These are phyloP conservation scores for Periophthalmus magnuspinnatus DNA, from an alignment of 2,797 vertebrate genomes.

Conservation along the genomic window DNA sequence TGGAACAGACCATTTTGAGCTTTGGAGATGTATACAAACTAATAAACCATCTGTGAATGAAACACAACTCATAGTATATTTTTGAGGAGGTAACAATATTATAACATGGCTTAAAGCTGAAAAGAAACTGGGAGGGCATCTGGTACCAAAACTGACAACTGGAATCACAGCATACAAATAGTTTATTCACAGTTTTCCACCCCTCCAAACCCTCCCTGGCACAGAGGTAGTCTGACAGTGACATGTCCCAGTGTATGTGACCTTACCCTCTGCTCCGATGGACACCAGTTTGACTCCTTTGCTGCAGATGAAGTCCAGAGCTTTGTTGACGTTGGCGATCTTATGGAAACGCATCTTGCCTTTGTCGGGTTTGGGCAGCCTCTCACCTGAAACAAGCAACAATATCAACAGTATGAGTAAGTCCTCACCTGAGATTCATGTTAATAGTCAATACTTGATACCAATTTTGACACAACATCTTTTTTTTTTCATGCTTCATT, in stretches of 20 bases:
- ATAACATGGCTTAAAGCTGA: too few species aligned
- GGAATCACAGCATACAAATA: background rate
- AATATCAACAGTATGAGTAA: background rate
- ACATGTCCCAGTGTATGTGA: constrained; percentile 17
- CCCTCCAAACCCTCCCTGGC: background rate
- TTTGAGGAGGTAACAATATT: too few species aligned
- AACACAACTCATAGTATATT: too few species aligned
- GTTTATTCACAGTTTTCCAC: background rate
- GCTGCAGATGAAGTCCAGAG: constrained; percentile 89
- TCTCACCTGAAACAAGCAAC: constrained; percentile 78
- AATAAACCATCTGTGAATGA: too few species aligned
- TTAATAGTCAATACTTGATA: too few species aligned
- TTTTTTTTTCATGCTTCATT: too few species aligned
- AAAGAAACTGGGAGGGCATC: too few species aligned
- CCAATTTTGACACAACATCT: too few species aligned
- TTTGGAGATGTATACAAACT: too few species aligned
- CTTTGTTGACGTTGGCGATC: constrained; percentile 97
- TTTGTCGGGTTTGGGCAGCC: constrained; percentile 90
- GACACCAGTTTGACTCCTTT: constrained; percentile 96
- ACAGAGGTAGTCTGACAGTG: background rate
- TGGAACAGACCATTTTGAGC: too few species aligned
- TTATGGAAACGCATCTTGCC: constrained; percentile 97
- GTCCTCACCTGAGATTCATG: constrained; percentile 12
- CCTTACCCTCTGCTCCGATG: constrained; percentile 90
- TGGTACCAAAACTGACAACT: too few species aligned